Evolutionary conservation across 53 echinoderm and acorn worm species (phyloP), one percentile per base, ranked within the genome.

Genomic region (Henricia sp.): DNA sequence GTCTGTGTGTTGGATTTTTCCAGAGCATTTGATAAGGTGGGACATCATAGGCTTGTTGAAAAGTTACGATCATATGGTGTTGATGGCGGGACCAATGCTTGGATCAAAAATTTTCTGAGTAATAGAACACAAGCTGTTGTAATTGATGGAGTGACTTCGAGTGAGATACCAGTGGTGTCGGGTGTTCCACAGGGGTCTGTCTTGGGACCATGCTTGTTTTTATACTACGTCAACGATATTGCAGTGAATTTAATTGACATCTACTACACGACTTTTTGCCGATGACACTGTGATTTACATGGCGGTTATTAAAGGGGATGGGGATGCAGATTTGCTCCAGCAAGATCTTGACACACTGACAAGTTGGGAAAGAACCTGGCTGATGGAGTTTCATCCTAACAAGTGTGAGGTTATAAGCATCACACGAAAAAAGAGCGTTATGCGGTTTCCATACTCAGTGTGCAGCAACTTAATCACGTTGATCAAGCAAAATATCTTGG

Each of bases 1-100:
- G 72, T 84, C 24, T 71, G 54, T 26, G 19, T 84, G 34, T 28
- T 71, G 19, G 85, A 71, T 25, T 84, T 84, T 23, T 16, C 35
- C 39, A 84, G 72, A 24, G 85, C 85, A 28, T 84, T 87, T 77
- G 87, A 87, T 68, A 87, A 59, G 66, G 87, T 87, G 33, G 74
- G 63, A 24, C 67, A 75, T 57, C 52, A 29, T 13, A 71, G 70
- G 70, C 53, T 69, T 53, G n/a, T 17, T 4, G 53, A 53, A 53
- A 72, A 85, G 16, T 57, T 85, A 2, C 38, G 39, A 3, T 71
- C 40, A 20, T 85, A 71, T n/a, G 72, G 33, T 13, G 58, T 59
- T 0, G 59, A 19, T 16, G 85, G 72, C 8, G 16, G 38, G 13
- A 72, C 85, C 12, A 48, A 42, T 13, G 6, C 17, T 1, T 74